phyloP scores from a whole-genome alignment of 1,140 invertebrate species.

The Lucilia cuprina region DNA sequence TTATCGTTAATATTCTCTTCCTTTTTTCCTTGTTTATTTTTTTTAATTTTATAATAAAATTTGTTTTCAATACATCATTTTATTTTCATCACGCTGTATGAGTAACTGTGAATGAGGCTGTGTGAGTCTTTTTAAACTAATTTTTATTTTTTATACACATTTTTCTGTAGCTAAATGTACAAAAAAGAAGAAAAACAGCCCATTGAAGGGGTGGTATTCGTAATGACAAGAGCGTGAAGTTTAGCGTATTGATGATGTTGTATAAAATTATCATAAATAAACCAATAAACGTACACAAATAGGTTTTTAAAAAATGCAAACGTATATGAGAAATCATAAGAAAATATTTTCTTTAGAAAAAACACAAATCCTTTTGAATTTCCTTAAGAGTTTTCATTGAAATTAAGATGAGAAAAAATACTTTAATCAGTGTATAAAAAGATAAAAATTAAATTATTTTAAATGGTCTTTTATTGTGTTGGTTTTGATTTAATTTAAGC shows the following conservation, averaged over 20 bases:
- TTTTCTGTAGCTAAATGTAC: background rate
- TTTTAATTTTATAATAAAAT: conserved; percentile 11
- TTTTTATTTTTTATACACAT: background rate
- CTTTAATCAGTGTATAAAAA: too few species aligned
- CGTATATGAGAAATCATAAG: background rate
- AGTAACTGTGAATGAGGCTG: background rate
- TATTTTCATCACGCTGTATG: background rate
- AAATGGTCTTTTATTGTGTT: too few species aligned
- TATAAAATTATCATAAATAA: background rate
- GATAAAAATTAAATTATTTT: too few species aligned
- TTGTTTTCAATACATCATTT: conserved; percentile 8
- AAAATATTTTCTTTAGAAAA: background rate
- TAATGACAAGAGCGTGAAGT: too few species aligned
- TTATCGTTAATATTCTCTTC: background rate
- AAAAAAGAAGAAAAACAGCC: background rate
- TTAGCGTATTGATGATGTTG: too few species aligned
- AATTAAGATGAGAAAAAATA: background rate
- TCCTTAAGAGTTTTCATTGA: background rate
- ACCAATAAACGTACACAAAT: background rate
- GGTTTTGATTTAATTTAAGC: too few species aligned
- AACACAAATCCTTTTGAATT: background rate
- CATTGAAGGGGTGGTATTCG: too few species aligned
- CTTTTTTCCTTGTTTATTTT: background rate
- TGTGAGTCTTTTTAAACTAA: background rate
- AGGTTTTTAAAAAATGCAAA: background rate